Evolutionary conservation across 2,797 vertebrate species (phyloP).

Genomic region (Takifugu ocellatus): DNA sequence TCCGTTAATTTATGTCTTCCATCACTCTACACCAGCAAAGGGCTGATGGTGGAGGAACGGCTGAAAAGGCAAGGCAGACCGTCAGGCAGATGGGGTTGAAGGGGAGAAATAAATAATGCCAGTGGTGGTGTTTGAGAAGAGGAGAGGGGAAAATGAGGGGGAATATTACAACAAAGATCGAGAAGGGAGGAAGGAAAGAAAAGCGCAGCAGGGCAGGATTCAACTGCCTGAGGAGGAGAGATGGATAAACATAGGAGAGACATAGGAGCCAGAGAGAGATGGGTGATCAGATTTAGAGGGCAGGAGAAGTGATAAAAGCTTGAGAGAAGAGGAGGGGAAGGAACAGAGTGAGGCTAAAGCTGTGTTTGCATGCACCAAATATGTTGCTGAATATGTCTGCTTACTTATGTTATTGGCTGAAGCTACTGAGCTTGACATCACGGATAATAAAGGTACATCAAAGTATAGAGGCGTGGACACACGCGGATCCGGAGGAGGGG

Average conservation of each 20-base stretch:
- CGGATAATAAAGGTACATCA: neutral
- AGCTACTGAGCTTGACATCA: conserved; percentile 23
- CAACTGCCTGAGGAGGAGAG: conserved; percentile 45
- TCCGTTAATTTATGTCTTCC: conserved; percentile 69
- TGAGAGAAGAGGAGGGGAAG: conserved; percentile 38
- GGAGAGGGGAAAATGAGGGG: conserved; percentile 6
- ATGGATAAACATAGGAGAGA: conserved; percentile 52
- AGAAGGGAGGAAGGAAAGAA: conserved; percentile 20
- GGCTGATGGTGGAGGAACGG: conserved; percentile 59
- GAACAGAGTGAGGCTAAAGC: conserved; percentile 4
- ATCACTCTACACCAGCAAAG: conserved; percentile 61
- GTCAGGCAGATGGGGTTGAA: conserved; percentile 58
- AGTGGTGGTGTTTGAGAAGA: conserved; percentile 42
- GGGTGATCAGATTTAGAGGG: conserved; percentile 64
- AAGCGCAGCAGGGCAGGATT: conserved; percentile 13
- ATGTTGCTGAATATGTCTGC: conserved; percentile 58
- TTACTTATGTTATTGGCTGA: conserved; percentile 61
- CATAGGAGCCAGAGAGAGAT: conserved; percentile 50
- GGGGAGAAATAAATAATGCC: conserved; percentile 62
- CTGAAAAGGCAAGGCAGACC: conserved; percentile 47
- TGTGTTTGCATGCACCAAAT: conserved; percentile 65
- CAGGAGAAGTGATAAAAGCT: conserved; percentile 59
- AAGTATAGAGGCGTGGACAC: no score
- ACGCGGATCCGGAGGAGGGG: no score
- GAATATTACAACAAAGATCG: conserved; percentile 41